Conservation (phyloP, 2,797 vertebrate species). For the Apogon talboti region DNA sequence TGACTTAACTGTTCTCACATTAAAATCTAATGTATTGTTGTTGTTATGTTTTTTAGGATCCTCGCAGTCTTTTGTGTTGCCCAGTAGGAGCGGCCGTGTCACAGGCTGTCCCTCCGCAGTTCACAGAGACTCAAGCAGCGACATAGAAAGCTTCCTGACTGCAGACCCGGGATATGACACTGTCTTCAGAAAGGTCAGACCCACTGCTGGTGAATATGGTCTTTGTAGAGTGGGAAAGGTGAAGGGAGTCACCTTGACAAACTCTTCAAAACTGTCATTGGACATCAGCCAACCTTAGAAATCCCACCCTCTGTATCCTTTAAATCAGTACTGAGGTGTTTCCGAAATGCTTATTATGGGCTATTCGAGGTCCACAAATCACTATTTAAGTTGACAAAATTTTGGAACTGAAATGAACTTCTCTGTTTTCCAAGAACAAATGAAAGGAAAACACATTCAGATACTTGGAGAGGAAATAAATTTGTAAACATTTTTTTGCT, state of each 20-base stretch:
- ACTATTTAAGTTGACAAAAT: not conserved
- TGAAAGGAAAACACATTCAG: not conserved
- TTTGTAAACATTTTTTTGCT: not conserved
- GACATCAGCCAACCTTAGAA: not conserved
- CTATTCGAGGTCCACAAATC: not conserved
- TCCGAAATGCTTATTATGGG: not conserved
- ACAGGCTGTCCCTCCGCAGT: constrained; percentile 70
- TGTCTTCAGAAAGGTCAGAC: constrained; percentile 89
- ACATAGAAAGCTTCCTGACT: constrained; percentile 86
- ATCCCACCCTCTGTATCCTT: not conserved
- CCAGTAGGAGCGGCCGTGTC: constrained; percentile 67
- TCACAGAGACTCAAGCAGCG: constrained; percentile 86
- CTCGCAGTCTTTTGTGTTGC: constrained; percentile 80
- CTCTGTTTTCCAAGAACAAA: not conserved
- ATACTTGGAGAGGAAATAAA: not conserved
- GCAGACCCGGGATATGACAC: constrained; percentile 86
- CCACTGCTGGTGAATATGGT: not conserved
- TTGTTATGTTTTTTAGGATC: constrained; percentile 80
- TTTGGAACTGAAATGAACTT: not conserved
- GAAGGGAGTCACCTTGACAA: not conserved
- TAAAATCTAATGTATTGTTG: not conserved
- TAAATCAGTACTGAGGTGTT: not conserved
- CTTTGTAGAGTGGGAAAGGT: not conserved
- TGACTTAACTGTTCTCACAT: not conserved
- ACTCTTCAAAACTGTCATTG: not conserved